Conservation (phyloP, 2,888 invertebrate genomes). For the Scaptomyza reducta region DNA sequence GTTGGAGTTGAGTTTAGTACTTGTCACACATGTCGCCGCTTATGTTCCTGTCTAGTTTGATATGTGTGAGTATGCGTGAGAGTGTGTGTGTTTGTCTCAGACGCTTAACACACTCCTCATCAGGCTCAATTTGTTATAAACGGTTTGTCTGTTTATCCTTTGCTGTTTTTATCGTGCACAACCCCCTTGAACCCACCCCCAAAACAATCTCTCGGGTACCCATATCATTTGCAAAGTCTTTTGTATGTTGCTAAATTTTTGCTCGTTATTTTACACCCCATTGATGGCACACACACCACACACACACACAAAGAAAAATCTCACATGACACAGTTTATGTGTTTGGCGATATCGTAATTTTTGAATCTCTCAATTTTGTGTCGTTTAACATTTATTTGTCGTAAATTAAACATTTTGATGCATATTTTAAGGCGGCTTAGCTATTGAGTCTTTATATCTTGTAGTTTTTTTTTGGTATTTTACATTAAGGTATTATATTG, state of each 20-base stretch:
- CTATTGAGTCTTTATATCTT: slow-evolving; percentile 8
- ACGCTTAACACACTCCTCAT: slow-evolving; percentile 67
- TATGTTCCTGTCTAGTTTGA: slow-evolving; percentile 46
- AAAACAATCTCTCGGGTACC: slow-evolving; percentile 27
- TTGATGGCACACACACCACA: slow-evolving; percentile 38
- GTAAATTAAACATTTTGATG: slow-evolving; percentile 73
- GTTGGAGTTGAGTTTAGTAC: slow-evolving; percentile 35
- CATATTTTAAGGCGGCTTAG: slow-evolving; percentile 51
- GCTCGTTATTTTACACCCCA: slow-evolving; percentile 77
- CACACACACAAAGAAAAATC: background rate
- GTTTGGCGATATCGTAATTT: slow-evolving; percentile 63
- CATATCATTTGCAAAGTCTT: slow-evolving; percentile 76
- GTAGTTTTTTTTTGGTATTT: background rate
- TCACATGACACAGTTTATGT: slow-evolving; percentile 70
- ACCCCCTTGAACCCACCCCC: slow-evolving; percentile 16
- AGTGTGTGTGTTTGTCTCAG: slow-evolving; percentile 42
- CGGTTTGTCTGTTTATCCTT: slow-evolving; percentile 66
- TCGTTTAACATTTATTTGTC: slow-evolving; percentile 78
- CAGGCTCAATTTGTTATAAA: slow-evolving; percentile 77
- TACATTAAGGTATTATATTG: slow-evolving; percentile 14
- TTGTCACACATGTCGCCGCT: slow-evolving; percentile 73
- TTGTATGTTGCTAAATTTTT: slow-evolving; percentile 59
- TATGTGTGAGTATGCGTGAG: slow-evolving; percentile 9
- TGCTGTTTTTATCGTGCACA: slow-evolving; percentile 56
- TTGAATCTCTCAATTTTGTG: slow-evolving; percentile 73